A percentile compares a stretch with the other conserved stretches of the same genome.
phyloP scores from a whole-genome alignment of 2,797 vertebrate genomes.

The Knipowitschia caucasica region DNA sequence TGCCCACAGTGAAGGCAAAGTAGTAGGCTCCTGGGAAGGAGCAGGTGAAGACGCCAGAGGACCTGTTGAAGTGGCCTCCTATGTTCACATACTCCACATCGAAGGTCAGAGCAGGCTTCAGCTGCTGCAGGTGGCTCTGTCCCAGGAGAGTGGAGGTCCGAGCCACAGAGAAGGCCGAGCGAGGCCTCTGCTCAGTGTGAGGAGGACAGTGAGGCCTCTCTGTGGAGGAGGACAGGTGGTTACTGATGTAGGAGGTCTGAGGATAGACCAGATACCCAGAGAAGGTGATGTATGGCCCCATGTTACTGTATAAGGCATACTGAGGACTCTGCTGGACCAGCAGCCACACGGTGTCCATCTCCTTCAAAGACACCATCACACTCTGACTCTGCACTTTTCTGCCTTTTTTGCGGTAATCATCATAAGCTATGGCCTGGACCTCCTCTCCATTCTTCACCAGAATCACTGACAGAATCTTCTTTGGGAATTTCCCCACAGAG shows the following conservation, averaged over 20 bases:
- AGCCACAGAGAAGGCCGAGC: constrained; percentile 80
- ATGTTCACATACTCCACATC: constrained; percentile 81
- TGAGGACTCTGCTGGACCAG: constrained; percentile 69
- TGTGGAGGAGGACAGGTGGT: constrained; percentile 57
- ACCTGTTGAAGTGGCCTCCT: constrained; percentile 77
- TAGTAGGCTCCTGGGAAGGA: constrained; percentile 72
- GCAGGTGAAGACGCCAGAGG: constrained; percentile 74
- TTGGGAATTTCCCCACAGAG: constrained; percentile 78
- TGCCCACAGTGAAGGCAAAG: constrained; percentile 81
- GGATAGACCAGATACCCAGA: constrained; percentile 79
- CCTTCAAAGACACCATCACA: constrained; percentile 69
- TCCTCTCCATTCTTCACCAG: constrained; percentile 79
- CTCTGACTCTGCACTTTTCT: constrained; percentile 81
- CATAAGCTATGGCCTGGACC: constrained; percentile 78
- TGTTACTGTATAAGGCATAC: constrained; percentile 78
- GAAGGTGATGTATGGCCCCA: constrained; percentile 78
- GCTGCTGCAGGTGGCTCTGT: constrained; percentile 46
- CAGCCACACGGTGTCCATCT: constrained; percentile 78
- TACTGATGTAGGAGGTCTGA: constrained; percentile 58
- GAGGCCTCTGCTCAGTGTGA: constrained; percentile 47
- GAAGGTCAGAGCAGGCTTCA: constrained; percentile 71
- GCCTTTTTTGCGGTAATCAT: constrained; percentile 72
- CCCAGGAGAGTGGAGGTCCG: constrained; percentile 72
- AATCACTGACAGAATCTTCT: constrained; percentile 79
- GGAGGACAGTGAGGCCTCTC: constrained; percentile 53